Percentiles rank a stretch among this genome's conserved stretches.
These are phyloP conservation scores for Nomada flava DNA, from an alignment of 2,888 invertebrate genomes.

Conservation along the genomic window DNA sequence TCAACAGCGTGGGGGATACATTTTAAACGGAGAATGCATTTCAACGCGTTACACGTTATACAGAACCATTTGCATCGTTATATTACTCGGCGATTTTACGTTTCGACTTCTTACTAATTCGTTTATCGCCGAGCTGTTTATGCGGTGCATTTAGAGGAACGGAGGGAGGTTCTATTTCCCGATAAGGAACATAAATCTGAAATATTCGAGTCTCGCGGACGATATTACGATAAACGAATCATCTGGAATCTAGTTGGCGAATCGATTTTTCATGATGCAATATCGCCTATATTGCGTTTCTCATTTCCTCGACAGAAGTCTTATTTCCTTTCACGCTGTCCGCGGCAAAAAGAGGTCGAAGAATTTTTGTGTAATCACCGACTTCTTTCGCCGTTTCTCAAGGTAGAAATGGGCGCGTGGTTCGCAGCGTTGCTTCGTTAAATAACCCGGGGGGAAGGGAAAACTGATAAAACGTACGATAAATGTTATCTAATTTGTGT, in stretches of 20 bases:
- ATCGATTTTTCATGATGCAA: constrained; percentile 39
- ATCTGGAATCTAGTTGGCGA: constrained; percentile 16
- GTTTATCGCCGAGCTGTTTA: too few species aligned
- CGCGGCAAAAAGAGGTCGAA: constrained; percentile 9
- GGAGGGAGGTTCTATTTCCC: background rate
- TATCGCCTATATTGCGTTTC: constrained; percentile 29
- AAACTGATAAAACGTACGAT: background rate
- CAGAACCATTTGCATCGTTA: too few species aligned
- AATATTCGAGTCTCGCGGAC: background rate
- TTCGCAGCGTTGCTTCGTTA: background rate
- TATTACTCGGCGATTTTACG: too few species aligned
- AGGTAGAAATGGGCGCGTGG: too few species aligned
- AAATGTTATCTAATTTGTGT: background rate
- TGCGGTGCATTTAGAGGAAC: too few species aligned
- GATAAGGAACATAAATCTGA: constrained; percentile 8
- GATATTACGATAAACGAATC: constrained; percentile 31
- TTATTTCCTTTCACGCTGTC: constrained; percentile 36
- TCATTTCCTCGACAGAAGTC: constrained; percentile 35
- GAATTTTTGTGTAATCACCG: constrained; percentile 42
- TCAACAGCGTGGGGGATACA: background rate
- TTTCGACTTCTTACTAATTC: too few species aligned
- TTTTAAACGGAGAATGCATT: background rate
- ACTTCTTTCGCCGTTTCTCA: constrained; percentile 13
- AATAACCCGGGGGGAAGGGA: background rate
- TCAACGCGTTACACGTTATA: background rate